Evolutionary conservation across 2,113 vertebrate species (phyloP), one percentile per base, ranked within the genome.

Genomic region (Cyanistes caeruleus): DNA sequence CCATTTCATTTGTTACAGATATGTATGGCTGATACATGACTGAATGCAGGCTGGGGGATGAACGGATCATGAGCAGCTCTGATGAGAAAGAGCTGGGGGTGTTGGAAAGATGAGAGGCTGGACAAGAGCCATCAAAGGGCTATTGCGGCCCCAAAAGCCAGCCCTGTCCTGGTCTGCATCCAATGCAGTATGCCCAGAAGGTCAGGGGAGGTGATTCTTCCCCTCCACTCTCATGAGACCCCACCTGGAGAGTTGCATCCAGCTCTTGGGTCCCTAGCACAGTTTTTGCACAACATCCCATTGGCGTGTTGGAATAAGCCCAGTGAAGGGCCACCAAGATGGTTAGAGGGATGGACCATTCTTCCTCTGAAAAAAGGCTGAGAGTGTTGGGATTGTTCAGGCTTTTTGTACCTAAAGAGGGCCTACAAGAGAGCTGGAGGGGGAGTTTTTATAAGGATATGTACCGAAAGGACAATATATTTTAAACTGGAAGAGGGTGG

Each of bases 221-320:
- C 16, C 21, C 35, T 88, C 35, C 16, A 10, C 13, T 31, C 16
- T 72, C 0, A 0, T 41, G 30, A 49, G 30, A 48, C 5, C 12
- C 18, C n/a, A 39, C n/a, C 8, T 20, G 43, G 24, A 55, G 5
- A 63, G 30, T 30, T 78, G 15, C 16, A 11, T 55, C 27, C 73
- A 52, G 37, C 25, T 44, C 22, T 37, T 21, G 43, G 31, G 11
- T 68, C 25, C 27, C 18, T 25, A 33, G 17, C 11, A 31, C 22
- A 52, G 20, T n/a, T n/a, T n/a, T n/a, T n/a, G n/a, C n/a, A n/a
- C n/a, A n/a, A n/a, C n/a, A n/a, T n/a, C n/a, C n/a, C n/a, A 6
- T 15, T 16, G 16, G 15, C 24, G 7, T 58, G 9, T 9, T 27
- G 25, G 31, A 59, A 16, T 9, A 53, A 46, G 33, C 18, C 31